Conservation (phyloP, 1,140 invertebrate species). For the Acyrthosiphon pisum region DNA sequence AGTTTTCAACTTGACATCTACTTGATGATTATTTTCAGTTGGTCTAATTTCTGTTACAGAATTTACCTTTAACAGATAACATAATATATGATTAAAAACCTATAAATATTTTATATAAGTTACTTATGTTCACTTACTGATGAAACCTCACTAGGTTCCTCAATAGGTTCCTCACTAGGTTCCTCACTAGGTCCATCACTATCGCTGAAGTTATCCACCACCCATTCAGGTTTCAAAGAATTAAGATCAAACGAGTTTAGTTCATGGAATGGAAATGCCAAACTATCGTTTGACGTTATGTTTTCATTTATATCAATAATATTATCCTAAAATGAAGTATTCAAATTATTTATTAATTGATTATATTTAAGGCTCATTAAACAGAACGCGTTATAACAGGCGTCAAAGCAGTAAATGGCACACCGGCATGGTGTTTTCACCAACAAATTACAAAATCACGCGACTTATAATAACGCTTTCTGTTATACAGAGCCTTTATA, state of each 20-base stretch:
- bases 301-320: conserved; percentile 24
- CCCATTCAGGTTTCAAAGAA: conserved; percentile 45
- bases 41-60: neutral
- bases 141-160: neutral
- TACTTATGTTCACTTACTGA: neutral
- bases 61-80: neutral
- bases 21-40: neutral
- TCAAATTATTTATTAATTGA: neutral
- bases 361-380: no score
- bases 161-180: no score
- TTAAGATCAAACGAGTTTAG: conserved; percentile 33
- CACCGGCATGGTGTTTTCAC: no score
- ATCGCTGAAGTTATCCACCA: conserved; percentile 23
- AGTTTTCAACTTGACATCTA: neutral
- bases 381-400: no score
- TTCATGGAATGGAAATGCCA: neutral
- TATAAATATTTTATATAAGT: neutral
- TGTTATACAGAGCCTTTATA: no score
- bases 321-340: neutral
- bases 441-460: no score
- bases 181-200: neutral
- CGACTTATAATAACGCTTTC: no score
- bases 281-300: neutral
- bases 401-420: no score
- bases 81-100: neutral